Evolutionary conservation across 2,888 invertebrate genomes (phyloP), one percentile per base, ranked within the genome.

Genomic region (Troides oblongomaculatus): DNA sequence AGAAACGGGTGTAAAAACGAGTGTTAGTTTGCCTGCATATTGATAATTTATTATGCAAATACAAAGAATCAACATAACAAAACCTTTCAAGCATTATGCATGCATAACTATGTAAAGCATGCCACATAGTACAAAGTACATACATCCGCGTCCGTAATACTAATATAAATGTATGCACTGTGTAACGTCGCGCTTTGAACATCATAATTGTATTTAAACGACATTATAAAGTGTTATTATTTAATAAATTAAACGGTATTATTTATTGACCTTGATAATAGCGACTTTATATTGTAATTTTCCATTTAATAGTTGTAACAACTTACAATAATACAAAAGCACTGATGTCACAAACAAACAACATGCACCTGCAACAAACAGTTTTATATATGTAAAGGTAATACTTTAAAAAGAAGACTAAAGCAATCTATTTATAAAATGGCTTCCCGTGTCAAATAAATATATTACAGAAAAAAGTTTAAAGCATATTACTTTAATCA

Each of bases 1-100:
- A 50, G 14, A 50, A 50, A 17, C 10, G 39, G 39, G 10, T 10
- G 39, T 50, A 50, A 50, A 50, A 14, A 50, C 50, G 2, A 50
- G 50, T 50, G 14, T 50, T 4, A 50, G 2, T 50, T 18, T 50
- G 5, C 2, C 10, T 57, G 12, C 21, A 57, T 57, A 57, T 10
- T 57, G 21, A 46, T 18, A 61, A 61, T 61, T 69, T 43, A 69
- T 50, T 68, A 69, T 64, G 69, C 39, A 61, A 69, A 70, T 63
- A 53, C 59, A 60, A 46, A 50, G 30, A 62, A 63, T 66, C 58
- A 65, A 66, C 59, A 70, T 53, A 17, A 59, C 58, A 66, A 62
- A 53, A 70, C 25, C 36, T 62, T 39, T 46, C 30, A 60, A 18
- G 17, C 43, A 59, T 10, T 50, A 63, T 63, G 39, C 70, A 59